Evolutionary conservation across 2,888 invertebrate genomes (phyloP).

Genomic region (Tetramorium bicarinatum): DNA sequence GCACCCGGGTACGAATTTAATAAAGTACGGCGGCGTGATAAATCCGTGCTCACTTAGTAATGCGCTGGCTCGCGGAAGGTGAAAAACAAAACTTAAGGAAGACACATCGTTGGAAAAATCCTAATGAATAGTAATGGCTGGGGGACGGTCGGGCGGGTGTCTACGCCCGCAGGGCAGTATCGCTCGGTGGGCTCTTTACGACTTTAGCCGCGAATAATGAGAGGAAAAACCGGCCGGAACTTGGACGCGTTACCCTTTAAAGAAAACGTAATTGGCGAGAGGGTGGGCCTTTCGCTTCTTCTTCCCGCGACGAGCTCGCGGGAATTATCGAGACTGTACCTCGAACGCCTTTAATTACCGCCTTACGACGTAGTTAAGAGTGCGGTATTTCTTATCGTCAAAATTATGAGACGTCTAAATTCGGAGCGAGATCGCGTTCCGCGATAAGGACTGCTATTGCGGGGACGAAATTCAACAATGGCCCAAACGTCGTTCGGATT

Average conservation of each 20-base stretch:
- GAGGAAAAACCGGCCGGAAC: slow-evolving; percentile 55
- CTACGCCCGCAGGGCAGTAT: slow-evolving; percentile 61
- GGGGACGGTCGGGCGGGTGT: background rate
- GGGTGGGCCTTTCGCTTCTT: background rate
- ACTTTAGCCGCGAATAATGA: slow-evolving; percentile 59
- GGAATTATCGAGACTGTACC: slow-evolving; percentile 35
- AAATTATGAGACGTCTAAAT: slow-evolving; percentile 30
- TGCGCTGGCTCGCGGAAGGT: slow-evolving; percentile 66
- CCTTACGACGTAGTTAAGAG: slow-evolving; percentile 35
- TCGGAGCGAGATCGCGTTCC: background rate
- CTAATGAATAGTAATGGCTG: slow-evolving; percentile 83
- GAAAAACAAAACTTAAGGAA: slow-evolving; percentile 80
- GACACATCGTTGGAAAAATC: slow-evolving; percentile 82
- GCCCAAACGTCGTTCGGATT: slow-evolving; percentile 12
- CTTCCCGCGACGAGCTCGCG: slow-evolving; percentile 8
- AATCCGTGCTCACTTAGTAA: slow-evolving; percentile 80
- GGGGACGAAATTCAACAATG: slow-evolving; percentile 20
- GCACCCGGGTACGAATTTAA: slow-evolving; percentile 76
- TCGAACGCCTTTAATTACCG: slow-evolving; percentile 44
- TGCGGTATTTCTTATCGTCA: slow-evolving; percentile 38
- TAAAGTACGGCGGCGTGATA: slow-evolving; percentile 80
- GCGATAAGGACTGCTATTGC: background rate
- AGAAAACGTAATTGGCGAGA: slow-evolving; percentile 52
- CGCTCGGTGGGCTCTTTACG: slow-evolving; percentile 56
- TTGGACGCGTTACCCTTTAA: slow-evolving; percentile 5